Conservation (phyloP, 2,797 vertebrate species). For the Sarcoramphus papa region DNA sequence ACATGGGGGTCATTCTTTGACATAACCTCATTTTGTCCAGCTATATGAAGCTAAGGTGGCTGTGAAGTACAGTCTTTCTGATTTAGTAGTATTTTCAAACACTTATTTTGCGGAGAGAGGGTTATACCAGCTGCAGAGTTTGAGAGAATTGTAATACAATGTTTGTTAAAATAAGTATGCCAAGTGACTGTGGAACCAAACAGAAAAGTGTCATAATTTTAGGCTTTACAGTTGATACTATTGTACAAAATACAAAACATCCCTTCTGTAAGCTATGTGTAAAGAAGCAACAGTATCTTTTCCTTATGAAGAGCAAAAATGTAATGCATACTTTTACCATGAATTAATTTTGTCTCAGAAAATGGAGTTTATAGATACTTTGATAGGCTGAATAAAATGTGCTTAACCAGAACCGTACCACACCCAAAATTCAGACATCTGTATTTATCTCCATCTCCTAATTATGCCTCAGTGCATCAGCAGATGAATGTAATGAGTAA, state of each 20-base stretch:
- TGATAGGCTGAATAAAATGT: neutral
- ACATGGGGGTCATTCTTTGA: neutral
- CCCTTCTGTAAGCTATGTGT: neutral
- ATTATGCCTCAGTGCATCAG: conserved; percentile 30
- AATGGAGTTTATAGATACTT: neutral
- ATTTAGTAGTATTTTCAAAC: neutral
- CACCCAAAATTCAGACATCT: neutral
- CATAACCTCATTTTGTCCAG: neutral
- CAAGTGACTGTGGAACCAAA: neutral
- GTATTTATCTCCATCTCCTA: conserved; percentile 3
- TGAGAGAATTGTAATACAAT: neutral
- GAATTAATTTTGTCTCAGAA: neutral
- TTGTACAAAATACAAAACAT: neutral
- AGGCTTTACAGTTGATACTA: neutral
- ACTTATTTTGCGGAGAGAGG: neutral
- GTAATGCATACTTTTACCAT: neutral
- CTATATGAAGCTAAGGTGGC: neutral
- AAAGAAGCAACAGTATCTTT: neutral
- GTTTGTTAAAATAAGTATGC: neutral
- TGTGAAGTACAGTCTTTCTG: neutral
- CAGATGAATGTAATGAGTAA: conserved; percentile 13
- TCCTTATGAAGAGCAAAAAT: neutral
- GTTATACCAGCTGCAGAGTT: neutral
- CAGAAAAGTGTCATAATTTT: neutral
- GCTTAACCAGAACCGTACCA: neutral